phyloP scores from a whole-genome alignment of 2,113 vertebrate genomes.

The western clawed frog (Xenopus tropicalis) region DNA sequence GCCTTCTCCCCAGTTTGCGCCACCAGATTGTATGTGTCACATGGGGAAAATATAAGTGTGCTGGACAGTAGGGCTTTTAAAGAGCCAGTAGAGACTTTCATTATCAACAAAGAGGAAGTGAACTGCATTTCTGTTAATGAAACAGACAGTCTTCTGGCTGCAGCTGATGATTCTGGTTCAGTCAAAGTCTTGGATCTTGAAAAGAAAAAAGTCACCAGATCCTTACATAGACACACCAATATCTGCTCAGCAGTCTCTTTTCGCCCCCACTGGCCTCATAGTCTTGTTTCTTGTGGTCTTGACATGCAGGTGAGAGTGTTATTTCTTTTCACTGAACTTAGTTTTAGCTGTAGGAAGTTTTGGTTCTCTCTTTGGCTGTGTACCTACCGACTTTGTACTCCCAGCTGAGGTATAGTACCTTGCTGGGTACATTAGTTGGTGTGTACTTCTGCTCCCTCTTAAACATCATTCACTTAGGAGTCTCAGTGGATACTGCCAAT shows the following conservation, averaged over 20 bases:
- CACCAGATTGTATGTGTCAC: constrained; percentile 69
- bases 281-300: constrained; percentile 87
- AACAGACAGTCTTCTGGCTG: constrained; percentile 70
- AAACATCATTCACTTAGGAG: too few species aligned
- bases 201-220: constrained; percentile 76
- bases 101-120: constrained; percentile 86
- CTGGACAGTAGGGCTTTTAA: constrained; percentile 78
- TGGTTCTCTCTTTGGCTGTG: too few species aligned
- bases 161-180: constrained; percentile 83
- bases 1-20: constrained; percentile 68
- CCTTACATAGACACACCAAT: constrained; percentile 85
- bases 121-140: constrained; percentile 82
- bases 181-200: constrained; percentile 83
- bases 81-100: constrained; percentile 61
- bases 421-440: too few species aligned
- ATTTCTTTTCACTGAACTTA: too few species aligned
- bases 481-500: too few species aligned
- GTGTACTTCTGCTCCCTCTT: too few species aligned
- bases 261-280: constrained; percentile 84
- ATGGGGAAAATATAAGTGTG: constrained; percentile 74
- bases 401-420: too few species aligned
- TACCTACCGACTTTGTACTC: too few species aligned
- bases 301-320: constrained; percentile 88
- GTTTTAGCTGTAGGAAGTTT: too few species aligned
- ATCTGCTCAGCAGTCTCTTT: constrained; percentile 92